phyloP scores from a whole-genome alignment of 1,140 invertebrate genomes.

The Ostrea denselamellosa region DNA sequence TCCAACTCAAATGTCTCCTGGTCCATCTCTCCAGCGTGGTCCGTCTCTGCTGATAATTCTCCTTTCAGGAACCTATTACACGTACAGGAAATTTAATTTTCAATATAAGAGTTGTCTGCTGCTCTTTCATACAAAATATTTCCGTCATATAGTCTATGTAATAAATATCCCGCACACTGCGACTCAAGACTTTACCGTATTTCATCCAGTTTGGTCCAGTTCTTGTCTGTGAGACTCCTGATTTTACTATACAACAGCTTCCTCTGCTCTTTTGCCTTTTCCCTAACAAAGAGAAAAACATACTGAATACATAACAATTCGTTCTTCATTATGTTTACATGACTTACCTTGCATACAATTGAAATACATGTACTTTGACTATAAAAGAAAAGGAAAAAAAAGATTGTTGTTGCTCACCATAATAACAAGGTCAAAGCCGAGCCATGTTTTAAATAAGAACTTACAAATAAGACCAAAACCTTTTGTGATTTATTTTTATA shows the following conservation, averaged over 20 bases:
- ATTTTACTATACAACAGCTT: constrained; percentile 35
- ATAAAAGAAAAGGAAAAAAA: neutral
- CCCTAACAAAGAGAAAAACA: neutral
- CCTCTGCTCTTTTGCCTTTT: constrained; percentile 13
- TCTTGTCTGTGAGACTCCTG: neutral
- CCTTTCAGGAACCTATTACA: constrained; percentile 55
- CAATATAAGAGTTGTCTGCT: neutral
- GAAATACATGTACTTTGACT: no score
- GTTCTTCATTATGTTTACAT: neutral
- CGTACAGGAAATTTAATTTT: no score
- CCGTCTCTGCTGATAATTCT: constrained; percentile 47
- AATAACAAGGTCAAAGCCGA: no score
- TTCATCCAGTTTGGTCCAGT: constrained; percentile 43
- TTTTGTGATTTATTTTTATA: no score
- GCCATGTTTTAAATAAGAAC: no score
- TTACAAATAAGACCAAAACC: no score
- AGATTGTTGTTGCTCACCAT: neutral
- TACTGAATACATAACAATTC: neutral
- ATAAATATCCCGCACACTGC: neutral
- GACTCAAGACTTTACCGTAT: constrained; percentile 38
- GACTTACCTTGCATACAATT: neutral
- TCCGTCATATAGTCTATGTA: neutral
- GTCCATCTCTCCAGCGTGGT: constrained; percentile 43
- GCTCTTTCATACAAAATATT: neutral
- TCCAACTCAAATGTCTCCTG: constrained; percentile 55